Percentiles rank a stretch among this genome's conserved stretches.
Evolutionary conservation across 2,888 invertebrate species (phyloP).

Genomic region (Therioaphis trifolii): DNA sequence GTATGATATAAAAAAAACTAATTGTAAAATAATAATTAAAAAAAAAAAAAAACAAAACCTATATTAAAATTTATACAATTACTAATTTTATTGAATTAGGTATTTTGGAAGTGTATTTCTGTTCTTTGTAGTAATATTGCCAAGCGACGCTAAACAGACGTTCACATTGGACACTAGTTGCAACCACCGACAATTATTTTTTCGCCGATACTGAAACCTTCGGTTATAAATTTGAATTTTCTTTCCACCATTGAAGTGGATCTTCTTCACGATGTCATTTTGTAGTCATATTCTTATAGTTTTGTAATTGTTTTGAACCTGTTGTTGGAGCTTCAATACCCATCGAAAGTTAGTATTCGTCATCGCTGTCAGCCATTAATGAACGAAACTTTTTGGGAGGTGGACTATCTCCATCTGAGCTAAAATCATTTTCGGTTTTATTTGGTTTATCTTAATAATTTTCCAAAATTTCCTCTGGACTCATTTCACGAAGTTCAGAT

Average conservation of each 20-base stretch:
- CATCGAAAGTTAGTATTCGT: no score
- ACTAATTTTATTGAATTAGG: no score
- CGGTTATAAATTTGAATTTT: not conserved
- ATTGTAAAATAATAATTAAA: no score
- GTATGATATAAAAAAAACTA: no score
- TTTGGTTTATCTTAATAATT: not conserved
- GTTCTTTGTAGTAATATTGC: conserved; percentile 20
- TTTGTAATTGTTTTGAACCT: no score
- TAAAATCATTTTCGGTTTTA: not conserved
- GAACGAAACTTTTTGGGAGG: not conserved
- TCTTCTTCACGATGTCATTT: not conserved
- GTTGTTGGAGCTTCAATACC: no score
- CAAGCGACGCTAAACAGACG: conserved; percentile 9
- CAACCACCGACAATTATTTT: conserved; percentile 24
- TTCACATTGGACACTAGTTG: conserved; percentile 20
- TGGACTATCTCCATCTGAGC: not conserved
- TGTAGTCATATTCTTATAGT: no score
- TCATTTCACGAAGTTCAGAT: not conserved
- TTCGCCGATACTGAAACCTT: conserved; percentile 2
- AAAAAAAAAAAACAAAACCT: no score
- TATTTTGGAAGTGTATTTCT: no score
- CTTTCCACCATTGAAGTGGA: not conserved
- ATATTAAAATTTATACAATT: no score
- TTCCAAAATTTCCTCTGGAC: not conserved
- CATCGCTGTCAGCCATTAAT: not conserved